Evolutionary conservation across 30 jellyfish, hydroid and myxozoan genomes (phyloP).

Genomic region (Turritopsis dohrnii): DNA sequence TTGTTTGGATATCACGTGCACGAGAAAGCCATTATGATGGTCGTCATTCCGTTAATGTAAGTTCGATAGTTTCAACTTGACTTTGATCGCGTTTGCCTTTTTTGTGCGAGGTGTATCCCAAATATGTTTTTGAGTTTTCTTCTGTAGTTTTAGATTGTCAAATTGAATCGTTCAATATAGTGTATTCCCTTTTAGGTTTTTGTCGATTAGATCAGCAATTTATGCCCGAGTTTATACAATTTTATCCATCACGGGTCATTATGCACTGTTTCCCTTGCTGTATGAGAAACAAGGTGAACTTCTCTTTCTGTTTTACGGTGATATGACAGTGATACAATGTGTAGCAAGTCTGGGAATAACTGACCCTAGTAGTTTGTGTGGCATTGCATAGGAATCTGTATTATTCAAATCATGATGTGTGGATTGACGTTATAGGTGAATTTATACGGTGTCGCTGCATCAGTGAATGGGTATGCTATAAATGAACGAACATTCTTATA

Average conservation of each 20-base stretch:
- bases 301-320: no score
- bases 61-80: no score
- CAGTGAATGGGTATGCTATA: no score
- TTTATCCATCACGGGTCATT: slow-evolving; percentile 64
- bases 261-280: slow-evolving; percentile 76
- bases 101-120: no score
- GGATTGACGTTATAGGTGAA: no score
- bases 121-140: no score
- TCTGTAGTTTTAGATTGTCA: no score
- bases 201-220: slow-evolving; percentile 38
- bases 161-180: background rate
- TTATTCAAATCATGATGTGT: no score
- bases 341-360: background rate
- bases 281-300: slow-evolving; percentile 76
- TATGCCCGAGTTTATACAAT: slow-evolving; percentile 66
- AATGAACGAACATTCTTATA: background rate
- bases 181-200: slow-evolving; percentile 39
- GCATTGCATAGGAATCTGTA: background rate
- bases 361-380: background rate
- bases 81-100: no score
- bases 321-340: no score
- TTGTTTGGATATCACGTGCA: slow-evolving; percentile 95
- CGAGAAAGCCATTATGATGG: slow-evolving; percentile 80
- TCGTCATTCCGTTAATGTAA: slow-evolving; percentile 78
- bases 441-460: no score